Conservation (phyloP, 2,113 vertebrate species). For the Tychaedon coryphoeus region DNA sequence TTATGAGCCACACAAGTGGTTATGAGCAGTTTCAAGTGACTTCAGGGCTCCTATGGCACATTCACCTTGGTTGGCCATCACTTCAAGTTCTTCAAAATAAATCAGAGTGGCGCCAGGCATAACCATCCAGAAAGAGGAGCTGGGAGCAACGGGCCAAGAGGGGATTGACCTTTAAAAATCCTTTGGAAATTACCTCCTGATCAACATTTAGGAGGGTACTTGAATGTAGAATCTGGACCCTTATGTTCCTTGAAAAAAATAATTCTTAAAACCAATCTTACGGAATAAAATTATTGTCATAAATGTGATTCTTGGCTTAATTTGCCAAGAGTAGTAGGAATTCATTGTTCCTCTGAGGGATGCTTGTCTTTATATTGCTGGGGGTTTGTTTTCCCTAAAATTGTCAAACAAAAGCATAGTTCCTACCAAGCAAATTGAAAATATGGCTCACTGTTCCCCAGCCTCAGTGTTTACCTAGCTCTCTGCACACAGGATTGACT, state of each 20-base stretch:
- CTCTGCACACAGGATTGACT: neutral
- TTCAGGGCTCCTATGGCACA: neutral
- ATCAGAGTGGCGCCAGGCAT: neutral
- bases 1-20: neutral
- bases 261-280: neutral
- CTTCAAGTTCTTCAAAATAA: neutral
- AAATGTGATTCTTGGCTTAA: neutral
- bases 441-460: neutral
- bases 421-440: neutral
- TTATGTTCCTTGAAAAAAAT: neutral
- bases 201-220: neutral
- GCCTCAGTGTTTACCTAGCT: neutral
- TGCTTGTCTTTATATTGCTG: neutral
- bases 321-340: neutral
- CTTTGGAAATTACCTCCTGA: neutral
- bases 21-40: neutral
- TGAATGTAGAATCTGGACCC: neutral
- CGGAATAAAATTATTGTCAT: neutral
- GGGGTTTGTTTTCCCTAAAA: neutral
- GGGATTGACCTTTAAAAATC: neutral
- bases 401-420: neutral
- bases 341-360: neutral
- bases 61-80: neutral
- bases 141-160: neutral
- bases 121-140: neutral